Percentiles rank a stretch among this genome's conserved stretches.
Evolutionary conservation across 2,113 vertebrate genomes (phyloP).

Genomic region (Prochilodus magdalenae): DNA sequence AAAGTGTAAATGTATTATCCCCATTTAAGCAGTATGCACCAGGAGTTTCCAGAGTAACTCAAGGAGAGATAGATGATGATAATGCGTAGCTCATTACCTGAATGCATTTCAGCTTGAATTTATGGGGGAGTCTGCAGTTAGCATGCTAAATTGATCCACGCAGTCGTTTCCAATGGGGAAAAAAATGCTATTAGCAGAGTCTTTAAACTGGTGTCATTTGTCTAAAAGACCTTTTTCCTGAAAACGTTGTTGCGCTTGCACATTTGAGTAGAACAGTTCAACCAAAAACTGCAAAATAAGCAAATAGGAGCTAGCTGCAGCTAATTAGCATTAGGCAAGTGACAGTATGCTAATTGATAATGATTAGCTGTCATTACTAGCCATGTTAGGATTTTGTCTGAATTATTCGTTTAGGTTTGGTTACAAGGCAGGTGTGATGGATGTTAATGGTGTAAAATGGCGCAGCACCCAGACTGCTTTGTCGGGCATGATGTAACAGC

Average conservation of each 20-base stretch:
- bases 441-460: not conserved
- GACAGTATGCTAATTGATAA: not conserved
- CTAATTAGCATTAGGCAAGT: constrained; percentile 6
- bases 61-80: constrained; percentile 54
- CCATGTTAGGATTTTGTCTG: not conserved
- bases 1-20: constrained; percentile 49
- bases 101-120: constrained; percentile 43
- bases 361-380: not conserved
- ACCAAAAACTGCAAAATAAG: not conserved
- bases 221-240: constrained; percentile 21
- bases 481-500: no score
- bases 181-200: constrained; percentile 31
- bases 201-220: constrained; percentile 31
- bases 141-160: constrained; percentile 45
- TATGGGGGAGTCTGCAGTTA: constrained; percentile 37
- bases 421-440: not conserved
- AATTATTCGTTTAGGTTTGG: not conserved
- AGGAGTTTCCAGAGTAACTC: constrained; percentile 27
- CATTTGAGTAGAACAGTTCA: not conserved
- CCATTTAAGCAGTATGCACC: constrained; percentile 48
- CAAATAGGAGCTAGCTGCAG: not conserved
- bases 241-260: not conserved
- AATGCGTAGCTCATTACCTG: constrained; percentile 52
- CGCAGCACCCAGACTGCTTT: no score
- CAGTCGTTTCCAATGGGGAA: constrained; percentile 18